A percentile compares a stretch with the other conserved stretches of the same genome.
Conservation (phyloP, 2,797 vertebrate species). For the Leucoraja ocellata region DNA sequence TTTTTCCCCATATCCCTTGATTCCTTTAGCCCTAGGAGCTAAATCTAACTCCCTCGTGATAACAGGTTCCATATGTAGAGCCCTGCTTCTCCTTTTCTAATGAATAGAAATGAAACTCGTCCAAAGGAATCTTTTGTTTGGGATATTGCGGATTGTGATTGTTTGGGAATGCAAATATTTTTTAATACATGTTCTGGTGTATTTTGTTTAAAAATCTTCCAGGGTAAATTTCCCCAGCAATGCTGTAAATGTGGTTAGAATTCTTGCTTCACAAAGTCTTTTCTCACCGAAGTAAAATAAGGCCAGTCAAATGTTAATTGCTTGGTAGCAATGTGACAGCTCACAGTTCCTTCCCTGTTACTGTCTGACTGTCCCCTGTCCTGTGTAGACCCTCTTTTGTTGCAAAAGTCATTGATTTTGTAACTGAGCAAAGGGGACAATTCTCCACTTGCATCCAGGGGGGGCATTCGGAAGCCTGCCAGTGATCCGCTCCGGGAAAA, state of each 20-base stretch:
- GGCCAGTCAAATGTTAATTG: neutral
- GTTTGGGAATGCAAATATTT: neutral
- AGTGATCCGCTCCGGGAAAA: neutral
- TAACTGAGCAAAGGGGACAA: neutral
- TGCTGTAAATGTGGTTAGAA: neutral
- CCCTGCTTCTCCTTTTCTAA: neutral
- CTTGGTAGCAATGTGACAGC: neutral
- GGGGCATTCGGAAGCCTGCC: too few species aligned
- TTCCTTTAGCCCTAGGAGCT: too few species aligned
- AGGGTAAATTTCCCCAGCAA: neutral
- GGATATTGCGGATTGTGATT: neutral
- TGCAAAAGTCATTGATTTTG: neutral
- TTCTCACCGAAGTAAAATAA: neutral
- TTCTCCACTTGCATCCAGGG: neutral
- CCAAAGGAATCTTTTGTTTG: neutral
- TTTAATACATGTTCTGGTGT: neutral
- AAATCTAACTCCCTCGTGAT: too few species aligned
- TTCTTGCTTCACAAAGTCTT: neutral
- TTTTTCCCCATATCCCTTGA: too few species aligned
- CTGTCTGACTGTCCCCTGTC: neutral
- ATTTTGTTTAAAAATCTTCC: neutral
- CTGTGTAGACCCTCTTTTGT: neutral
- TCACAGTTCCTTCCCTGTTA: neutral
- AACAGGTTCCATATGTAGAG: too few species aligned
- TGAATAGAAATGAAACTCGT: neutral